Percentiles rank a stretch among this genome's conserved stretches.
phyloP scores from a whole-genome alignment of 2,888 invertebrate species.

The Phengaris alcon region DNA sequence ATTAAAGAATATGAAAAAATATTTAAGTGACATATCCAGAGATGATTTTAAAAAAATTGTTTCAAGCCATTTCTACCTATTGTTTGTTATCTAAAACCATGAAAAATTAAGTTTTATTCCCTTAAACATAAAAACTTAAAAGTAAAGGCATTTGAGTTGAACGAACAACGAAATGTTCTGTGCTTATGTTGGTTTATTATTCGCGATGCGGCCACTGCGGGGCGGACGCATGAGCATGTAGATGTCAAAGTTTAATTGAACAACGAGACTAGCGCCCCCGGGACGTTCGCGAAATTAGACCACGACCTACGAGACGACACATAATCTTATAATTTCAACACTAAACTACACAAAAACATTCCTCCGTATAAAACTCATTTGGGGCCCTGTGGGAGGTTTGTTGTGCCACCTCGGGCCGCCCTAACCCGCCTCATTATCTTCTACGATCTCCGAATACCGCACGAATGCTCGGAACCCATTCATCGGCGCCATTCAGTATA shows the following conservation, averaged over 20 bases:
- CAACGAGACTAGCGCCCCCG: constrained; percentile 42
- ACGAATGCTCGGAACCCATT: constrained; percentile 69
- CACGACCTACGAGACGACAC: constrained; percentile 40
- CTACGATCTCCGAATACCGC: constrained; percentile 67
- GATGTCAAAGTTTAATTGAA: constrained; percentile 87
- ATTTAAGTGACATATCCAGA: too few relatives aligned
- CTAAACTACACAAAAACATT: constrained; percentile 24
- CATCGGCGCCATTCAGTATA: constrained; percentile 70
- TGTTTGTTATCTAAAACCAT: not conserved
- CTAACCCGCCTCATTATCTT: constrained; percentile 67
- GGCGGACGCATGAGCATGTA: constrained; percentile 61
- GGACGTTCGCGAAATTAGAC: constrained; percentile 46
- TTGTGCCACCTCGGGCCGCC: constrained; percentile 64
- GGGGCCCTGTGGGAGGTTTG: constrained; percentile 61
- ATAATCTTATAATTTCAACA: constrained; percentile 32
- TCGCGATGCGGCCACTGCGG: constrained; percentile 32
- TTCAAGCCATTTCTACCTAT: too few relatives aligned
- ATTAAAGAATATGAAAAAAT: too few relatives aligned
- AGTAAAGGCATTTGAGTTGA: constrained; percentile 4
- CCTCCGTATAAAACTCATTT: constrained; percentile 28
- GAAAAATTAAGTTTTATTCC: not conserved
- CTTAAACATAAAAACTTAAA: not conserved
- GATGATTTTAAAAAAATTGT: too few relatives aligned
- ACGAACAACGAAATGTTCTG: constrained; percentile 2
- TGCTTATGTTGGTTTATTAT: constrained; percentile 31